Base-by-base conservation (phyloP, 2,113 vertebrate genomes). In the Dipodomys stephensi region DNA sequence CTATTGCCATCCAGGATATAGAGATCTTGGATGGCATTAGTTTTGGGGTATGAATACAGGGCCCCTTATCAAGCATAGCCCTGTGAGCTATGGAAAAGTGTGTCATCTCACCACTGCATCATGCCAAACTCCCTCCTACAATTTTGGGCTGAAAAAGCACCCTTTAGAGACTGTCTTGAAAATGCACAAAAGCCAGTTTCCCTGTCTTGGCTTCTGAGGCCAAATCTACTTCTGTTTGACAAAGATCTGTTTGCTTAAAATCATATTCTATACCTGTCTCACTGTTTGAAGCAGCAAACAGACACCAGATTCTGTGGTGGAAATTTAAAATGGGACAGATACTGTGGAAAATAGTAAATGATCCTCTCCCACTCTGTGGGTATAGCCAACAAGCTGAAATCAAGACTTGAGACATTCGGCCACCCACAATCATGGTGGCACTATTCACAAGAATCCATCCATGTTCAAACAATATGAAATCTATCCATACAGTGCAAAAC, bases 41-140 rank as follows among this genome's bases (percentile, higher is more conserved):
- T 44, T 3, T 69, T 11, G 1, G 16, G 39, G 28, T 11, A 3
- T n/a, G 11, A 22, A 19, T 7, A 0, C 64, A 65, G 62, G 23
- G 5, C 9, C 23, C n/a, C 60, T 71, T 1, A 1, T 18, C 5
- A 1, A 20, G 16, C 46, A 30, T 30, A 16, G 13, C 19, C 23
- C 35, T 16, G 6, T 20, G 35, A 27, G 25, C 30, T 32, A 30
- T 2, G 0, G 3, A 22, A 23, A 7, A 23, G 13, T 6, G 0
- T 7, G 6, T 20, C n/a, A 65, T 53, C 62, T 12, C 6, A 39
- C 20, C 22, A 30, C 3, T 7, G 4, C 35, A 9, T 62, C 67
- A 35, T 19, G 22, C 1, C 25, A 12, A 73, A 49, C 1, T 27
- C 28, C 22, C 3, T 53, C 72, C 69, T 83, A 64, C 64, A n/a